Conservation (phyloP, 30 jellyfish, hydroid and myxozoan species). For the Cassiopea andromeda region DNA sequence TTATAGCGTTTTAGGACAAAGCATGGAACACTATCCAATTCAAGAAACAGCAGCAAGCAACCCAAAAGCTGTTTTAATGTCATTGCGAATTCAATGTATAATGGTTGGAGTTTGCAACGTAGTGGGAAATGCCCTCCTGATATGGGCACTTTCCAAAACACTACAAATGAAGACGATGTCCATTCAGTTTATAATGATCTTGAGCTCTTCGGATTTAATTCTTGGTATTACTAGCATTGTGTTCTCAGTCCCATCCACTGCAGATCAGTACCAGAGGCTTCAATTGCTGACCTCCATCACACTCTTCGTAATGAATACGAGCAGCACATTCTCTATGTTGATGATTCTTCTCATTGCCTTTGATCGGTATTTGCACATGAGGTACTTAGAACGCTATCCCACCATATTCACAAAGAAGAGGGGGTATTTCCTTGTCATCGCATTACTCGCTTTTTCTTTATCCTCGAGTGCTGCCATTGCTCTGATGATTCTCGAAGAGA, state of each 20-base stretch:
- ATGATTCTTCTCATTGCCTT: constrained; percentile 4
- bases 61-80: too few relatives aligned
- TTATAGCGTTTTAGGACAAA: too few relatives aligned
- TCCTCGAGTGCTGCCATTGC: background rate
- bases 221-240: background rate
- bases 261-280: background rate
- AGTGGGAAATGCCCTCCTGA: background rate
- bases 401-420: background rate
- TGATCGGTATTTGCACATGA: constrained; percentile 1
- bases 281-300: background rate
- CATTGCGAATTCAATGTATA: background rate
- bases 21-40: too few relatives aligned
- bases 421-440: background rate
- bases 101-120: background rate
- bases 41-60: too few relatives aligned
- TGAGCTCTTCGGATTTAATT: background rate
- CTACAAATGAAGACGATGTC: background rate
- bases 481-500: background rate
- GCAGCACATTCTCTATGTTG: background rate
- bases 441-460: background rate
- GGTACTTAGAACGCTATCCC: background rate
- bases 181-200: background rate
- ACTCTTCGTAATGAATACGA: background rate
- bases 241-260: background rate
- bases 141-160: background rate